Conservation (phyloP, 2,797 vertebrate genomes). For the Myioborus miniatus region DNA sequence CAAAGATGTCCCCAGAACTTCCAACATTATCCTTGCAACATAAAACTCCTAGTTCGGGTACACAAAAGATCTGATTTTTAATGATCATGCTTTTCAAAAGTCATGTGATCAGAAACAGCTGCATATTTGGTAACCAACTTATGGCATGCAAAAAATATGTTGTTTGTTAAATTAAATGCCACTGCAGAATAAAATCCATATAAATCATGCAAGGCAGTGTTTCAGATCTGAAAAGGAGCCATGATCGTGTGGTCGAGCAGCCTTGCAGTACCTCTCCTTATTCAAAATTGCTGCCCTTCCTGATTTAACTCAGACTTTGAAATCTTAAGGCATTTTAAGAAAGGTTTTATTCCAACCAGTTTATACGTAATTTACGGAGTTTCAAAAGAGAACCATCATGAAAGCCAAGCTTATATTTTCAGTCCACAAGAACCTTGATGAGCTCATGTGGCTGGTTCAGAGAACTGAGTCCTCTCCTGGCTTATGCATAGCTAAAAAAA, state of each 20-base stretch:
- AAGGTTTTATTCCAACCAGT: not conserved
- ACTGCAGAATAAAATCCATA: not conserved
- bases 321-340: not conserved
- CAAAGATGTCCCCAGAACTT: not conserved
- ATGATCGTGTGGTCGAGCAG: fast-evolving
- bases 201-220: not conserved
- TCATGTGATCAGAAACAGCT: not conserved
- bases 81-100: not conserved
- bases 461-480: not conserved
- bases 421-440: not conserved
- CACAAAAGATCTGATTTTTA: not conserved
- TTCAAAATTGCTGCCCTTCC: not conserved
- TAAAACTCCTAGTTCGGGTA: not conserved
- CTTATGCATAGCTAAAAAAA: not conserved
- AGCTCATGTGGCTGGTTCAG: not conserved
- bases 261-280: not conserved
- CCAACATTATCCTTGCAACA: not conserved
- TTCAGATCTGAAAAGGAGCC: not conserved
- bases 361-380: not conserved
- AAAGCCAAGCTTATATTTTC: not conserved
- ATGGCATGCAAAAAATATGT: not conserved
- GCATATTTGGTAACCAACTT: not conserved
- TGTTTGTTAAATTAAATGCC: not conserved
- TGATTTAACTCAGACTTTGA: not conserved
- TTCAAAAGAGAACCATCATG: not conserved